Evolutionary conservation across 2,888 invertebrate genomes (phyloP).

Genomic region (Caenorhabditis drosophilae): DNA sequence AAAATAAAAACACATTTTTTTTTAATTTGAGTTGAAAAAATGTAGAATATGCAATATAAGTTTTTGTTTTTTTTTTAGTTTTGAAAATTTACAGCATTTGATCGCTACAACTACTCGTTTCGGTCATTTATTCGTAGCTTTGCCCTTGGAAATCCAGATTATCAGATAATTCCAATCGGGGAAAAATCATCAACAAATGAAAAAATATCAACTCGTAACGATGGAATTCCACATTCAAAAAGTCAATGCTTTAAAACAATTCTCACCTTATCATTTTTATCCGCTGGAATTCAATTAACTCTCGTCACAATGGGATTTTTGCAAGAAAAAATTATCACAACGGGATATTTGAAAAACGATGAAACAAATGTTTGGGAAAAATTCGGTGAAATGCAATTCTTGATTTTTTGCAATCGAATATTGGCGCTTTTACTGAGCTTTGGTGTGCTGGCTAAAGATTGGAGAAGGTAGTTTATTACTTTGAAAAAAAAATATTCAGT

Average conservation of each 20-base stretch:
- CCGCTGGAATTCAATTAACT: constrained; percentile 75
- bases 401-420: constrained; percentile 92
- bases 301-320: constrained; percentile 90
- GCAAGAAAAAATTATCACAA: constrained; percentile 97
- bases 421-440: constrained; percentile 82
- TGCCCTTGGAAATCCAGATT: constrained; percentile 62
- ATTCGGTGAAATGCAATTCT: constrained; percentile 92
- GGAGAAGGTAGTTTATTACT: constrained; percentile 42
- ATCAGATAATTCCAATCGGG: constrained; percentile 29
- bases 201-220: constrained; percentile 20
- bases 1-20: neutral
- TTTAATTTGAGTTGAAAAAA: neutral
- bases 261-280: constrained; percentile 78
- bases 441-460: constrained; percentile 71
- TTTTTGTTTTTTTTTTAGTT: too few relatives aligned
- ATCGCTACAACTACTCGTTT: too few relatives aligned
- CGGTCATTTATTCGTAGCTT: too few relatives aligned
- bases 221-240: constrained; percentile 27
- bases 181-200: constrained; percentile 11
- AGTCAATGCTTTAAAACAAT: constrained; percentile 19
- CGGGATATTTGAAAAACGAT: constrained; percentile 68
- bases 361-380: constrained; percentile 65
- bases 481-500: neutral
- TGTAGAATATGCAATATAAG: neutral
- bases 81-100: too few relatives aligned